Evolutionary conservation across 1,140 invertebrate species (phyloP), one percentile per base, ranked within the genome.

Genomic region (Ostrea edulis): DNA sequence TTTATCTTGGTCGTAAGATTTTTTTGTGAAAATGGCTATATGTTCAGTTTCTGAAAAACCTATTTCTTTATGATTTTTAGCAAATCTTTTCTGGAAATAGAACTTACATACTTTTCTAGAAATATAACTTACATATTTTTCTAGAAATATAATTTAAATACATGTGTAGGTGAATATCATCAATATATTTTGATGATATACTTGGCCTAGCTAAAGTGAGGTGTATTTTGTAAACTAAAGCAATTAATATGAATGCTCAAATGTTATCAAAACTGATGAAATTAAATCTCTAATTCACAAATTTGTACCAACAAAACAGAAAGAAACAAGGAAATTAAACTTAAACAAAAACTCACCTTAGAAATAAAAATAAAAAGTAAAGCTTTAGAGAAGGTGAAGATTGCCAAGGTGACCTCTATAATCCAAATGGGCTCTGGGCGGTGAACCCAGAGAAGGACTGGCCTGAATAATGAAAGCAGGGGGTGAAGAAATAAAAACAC

Each of bases 401-500:
- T 96, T 85, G 98, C 98, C 81, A 99, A 96, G 89, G 97, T 96
- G 88, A 98, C 94, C 95, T 99, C 98, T 44, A 98, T 96, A 85
- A 97, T 96, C 98, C 98, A 99, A 81, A 99, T 95, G 90, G 97
- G 96, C 52, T 97, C 95, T 5, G 97, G 97, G 90, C 98, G 96
- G 93, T 98, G 97, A 90, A 99, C 98, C 98, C 98, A 99, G 92
- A 98, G 95, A 93, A 99, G 98, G 44, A 97, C 98, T 93, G 98
- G 97, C 94, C 95, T 96, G 89, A 82, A 91, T 62, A 58, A 83
- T 22, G 25, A 52, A 20, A n/a, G 51, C 12, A 53, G 51, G n/a
- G 8, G 65, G 44, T 84, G 71, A 54, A 84, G 9, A 87, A 17
- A 68, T n/a, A 3, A 12, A 11, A 62, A 62, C 55, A 62, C 35